A percentile compares a stretch with the other conserved stretches of the same genome.
Evolutionary conservation across 2,888 invertebrate genomes (phyloP).

Genomic region (Leucophenga maculata): DNA sequence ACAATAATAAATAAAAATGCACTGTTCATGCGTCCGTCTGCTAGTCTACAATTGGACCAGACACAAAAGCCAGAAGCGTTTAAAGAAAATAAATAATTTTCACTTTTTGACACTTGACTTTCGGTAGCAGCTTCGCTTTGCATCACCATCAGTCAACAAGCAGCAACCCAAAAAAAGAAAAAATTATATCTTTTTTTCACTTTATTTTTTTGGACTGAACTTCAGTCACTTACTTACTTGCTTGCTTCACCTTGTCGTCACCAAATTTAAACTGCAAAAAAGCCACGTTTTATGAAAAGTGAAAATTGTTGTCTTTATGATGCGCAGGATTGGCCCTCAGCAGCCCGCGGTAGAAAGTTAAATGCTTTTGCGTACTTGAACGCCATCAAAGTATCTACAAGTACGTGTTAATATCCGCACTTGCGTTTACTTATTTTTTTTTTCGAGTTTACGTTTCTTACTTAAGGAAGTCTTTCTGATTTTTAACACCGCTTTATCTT

Average conservation of each 20-base stretch:
- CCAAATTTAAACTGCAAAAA: slow-evolving; percentile 16
- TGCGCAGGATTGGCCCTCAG: slow-evolving; percentile 6
- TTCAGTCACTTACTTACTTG: not conserved
- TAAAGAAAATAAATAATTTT: slow-evolving; percentile 58
- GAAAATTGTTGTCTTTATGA: slow-evolving; percentile 43
- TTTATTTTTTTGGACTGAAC: slow-evolving; percentile 5
- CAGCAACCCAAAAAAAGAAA: slow-evolving; percentile 3
- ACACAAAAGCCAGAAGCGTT: slow-evolving; percentile 29
- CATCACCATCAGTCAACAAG: slow-evolving; percentile 56
- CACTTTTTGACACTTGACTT: slow-evolving; percentile 63
- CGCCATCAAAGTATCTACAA: slow-evolving; percentile 16
- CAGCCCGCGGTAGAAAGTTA: slow-evolving; percentile 54
- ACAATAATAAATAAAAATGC: slow-evolving; percentile 54
- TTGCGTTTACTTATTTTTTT: not conserved
- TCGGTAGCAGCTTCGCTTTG: slow-evolving; percentile 29
- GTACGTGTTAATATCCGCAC: slow-evolving; percentile 22
- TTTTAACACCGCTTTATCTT: not conserved
- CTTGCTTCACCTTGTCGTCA: slow-evolving; percentile 9
- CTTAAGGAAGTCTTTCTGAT: not conserved
- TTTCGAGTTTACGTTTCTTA: too few species aligned
- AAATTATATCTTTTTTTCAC: slow-evolving; percentile 3
- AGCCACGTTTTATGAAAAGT: slow-evolving; percentile 60
- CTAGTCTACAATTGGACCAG: slow-evolving; percentile 7
- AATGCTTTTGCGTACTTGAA: slow-evolving; percentile 12
- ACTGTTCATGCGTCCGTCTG: slow-evolving; percentile 32